These are phyloP conservation scores for Notodonta dromedarius DNA, from an alignment of 2,888 invertebrate genomes.

Conservation along the genomic window DNA sequence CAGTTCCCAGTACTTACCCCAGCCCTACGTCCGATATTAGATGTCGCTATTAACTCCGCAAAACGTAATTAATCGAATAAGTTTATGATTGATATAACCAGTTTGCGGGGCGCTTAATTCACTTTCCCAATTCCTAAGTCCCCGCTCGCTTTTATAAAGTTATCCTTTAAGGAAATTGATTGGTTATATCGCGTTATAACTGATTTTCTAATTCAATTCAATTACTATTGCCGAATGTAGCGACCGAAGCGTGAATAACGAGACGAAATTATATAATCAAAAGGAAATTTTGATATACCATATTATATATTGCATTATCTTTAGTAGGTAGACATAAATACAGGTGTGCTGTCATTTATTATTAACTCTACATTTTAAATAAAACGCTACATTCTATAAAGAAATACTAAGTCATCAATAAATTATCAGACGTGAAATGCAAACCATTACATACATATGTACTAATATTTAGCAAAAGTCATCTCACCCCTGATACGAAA, in stretches of 20 bases:
- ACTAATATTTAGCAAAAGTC: slow-evolving; percentile 57
- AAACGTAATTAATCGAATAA: slow-evolving; percentile 85
- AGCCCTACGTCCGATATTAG: slow-evolving; percentile 75
- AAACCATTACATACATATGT: slow-evolving; percentile 33
- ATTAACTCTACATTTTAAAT: too few species aligned
- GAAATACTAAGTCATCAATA: too few species aligned
- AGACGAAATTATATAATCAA: slow-evolving; percentile 49
- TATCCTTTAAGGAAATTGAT: slow-evolving; percentile 80
- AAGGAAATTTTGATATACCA: slow-evolving; percentile 44
- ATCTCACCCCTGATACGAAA: slow-evolving; percentile 66
- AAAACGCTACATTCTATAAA: too few species aligned
- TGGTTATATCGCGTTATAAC: slow-evolving; percentile 68
- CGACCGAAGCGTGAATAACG: slow-evolving; percentile 57
- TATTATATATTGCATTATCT: slow-evolving; percentile 1
- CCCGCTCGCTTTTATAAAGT: slow-evolving; percentile 76
- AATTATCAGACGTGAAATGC: neutral
- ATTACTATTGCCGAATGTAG: slow-evolving; percentile 53
- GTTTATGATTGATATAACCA: slow-evolving; percentile 85
- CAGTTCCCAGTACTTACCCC: slow-evolving; percentile 25
- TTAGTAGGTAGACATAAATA: neutral
- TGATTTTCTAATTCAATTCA: slow-evolving; percentile 72
- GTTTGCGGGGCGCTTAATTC: slow-evolving; percentile 83
- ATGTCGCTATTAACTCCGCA: slow-evolving; percentile 85
- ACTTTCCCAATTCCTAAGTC: slow-evolving; percentile 79
- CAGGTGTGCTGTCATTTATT: too few species aligned